A percentile compares a stretch with the other conserved stretches of the same genome.
phyloP scores from a whole-genome alignment of 2,888 invertebrate genomes.

The Drosophila neonasuta region DNA sequence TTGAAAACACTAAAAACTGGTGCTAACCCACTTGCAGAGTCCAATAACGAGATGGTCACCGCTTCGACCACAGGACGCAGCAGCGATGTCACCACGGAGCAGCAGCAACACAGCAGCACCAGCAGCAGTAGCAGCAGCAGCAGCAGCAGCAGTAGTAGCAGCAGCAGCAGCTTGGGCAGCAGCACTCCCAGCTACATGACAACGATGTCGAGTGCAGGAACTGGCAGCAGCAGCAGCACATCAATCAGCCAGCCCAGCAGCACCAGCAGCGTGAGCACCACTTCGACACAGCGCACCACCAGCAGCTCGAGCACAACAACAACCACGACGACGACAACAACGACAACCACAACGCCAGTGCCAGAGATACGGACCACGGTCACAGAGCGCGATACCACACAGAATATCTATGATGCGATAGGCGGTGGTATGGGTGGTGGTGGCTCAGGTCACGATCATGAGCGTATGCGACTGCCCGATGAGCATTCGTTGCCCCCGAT shows the following conservation, averaged over 20 bases:
- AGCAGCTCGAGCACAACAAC: constrained; percentile 41
- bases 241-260: constrained; percentile 47
- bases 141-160: constrained; percentile 49
- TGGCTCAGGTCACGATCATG: constrained; percentile 57
- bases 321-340: constrained; percentile 70
- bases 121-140: constrained; percentile 76
- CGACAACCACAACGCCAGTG: constrained; percentile 68
- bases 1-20: constrained; percentile 50
- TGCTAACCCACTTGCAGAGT: constrained; percentile 72
- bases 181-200: constrained; percentile 71
- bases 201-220: constrained; percentile 56
- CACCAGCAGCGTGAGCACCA: constrained; percentile 49
- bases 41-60: constrained; percentile 73
- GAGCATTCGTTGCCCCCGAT: constrained; percentile 69
- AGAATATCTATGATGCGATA: constrained; percentile 70
- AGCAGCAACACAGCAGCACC: constrained; percentile 83
- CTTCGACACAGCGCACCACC: constrained; percentile 60
- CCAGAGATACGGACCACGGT: constrained; percentile 79
- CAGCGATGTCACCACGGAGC: constrained; percentile 82
- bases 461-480: constrained; percentile 73
- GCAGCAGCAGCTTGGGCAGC: constrained; percentile 33
- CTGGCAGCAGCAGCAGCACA: constrained; percentile 61
- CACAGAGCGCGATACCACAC: constrained; percentile 80
- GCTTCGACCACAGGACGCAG: constrained; percentile 75
- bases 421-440: constrained; percentile 44